Evolutionary conservation across 2,113 vertebrate genomes (phyloP).

Genomic region (Tragelaphus scriptus): DNA sequence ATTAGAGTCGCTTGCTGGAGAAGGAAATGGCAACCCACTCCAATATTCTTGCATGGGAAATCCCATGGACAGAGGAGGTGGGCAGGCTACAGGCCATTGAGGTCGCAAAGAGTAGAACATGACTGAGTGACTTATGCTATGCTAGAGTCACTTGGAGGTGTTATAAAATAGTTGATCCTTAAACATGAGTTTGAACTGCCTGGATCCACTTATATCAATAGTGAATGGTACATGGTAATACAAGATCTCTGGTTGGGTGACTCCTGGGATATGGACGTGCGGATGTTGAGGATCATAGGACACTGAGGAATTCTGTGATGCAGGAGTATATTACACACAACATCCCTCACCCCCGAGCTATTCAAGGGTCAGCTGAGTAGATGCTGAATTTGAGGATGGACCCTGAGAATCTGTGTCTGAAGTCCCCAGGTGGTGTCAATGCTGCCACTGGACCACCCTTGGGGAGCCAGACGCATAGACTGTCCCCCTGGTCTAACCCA

Average conservation of each 20-base stretch:
- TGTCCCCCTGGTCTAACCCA: too few relatives aligned
- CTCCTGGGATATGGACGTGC: not conserved
- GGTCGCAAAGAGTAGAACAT: rapidly evolving
- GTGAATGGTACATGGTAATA: not conserved
- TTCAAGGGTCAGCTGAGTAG: not conserved
- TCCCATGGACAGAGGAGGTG: not conserved
- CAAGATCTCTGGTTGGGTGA: not conserved
- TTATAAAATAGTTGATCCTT: not conserved
- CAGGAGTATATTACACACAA: not conserved
- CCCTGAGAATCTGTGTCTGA: not conserved
- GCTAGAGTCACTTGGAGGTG: not conserved
- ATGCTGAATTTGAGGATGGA: not conserved
- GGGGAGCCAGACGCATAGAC: not conserved
- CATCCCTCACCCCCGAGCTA: not conserved
- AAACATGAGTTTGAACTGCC: not conserved
- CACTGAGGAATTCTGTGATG: not conserved
- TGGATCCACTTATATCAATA: not conserved
- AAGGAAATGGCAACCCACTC: not conserved
- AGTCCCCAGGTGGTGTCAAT: not conserved
- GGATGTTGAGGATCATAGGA: not conserved
- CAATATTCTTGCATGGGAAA: not conserved
- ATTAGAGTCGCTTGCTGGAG: not conserved
- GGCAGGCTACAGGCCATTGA: not conserved
- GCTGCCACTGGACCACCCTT: rapidly evolving
- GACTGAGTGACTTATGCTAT: not conserved